Conservation (phyloP, 2,113 vertebrate species). For the Tauraco erythrolophus region DNA sequence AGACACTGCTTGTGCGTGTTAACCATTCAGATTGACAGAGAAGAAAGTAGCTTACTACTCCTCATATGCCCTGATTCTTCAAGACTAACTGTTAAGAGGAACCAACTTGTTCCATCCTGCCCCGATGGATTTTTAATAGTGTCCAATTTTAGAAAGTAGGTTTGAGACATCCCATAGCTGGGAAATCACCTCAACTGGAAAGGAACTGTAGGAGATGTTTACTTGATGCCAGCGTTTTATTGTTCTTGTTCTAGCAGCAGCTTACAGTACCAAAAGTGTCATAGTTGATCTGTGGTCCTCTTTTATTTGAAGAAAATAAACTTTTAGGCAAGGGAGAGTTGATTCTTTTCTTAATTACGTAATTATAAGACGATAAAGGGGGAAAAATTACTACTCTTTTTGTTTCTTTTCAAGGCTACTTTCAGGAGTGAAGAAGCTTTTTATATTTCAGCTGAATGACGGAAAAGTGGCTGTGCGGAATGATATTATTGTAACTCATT, state of each 20-base stretch:
- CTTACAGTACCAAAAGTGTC: background rate
- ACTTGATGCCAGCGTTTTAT: background rate
- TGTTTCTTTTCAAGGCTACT: constrained; percentile 87
- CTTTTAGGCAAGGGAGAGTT: background rate
- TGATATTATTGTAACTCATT: constrained; percentile 92
- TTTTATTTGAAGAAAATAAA: background rate
- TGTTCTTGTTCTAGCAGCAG: background rate
- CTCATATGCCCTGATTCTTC: background rate
- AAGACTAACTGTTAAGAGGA: background rate
- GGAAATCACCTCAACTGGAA: background rate
- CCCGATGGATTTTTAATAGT: background rate
- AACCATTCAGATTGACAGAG: background rate
- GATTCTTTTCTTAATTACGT: background rate
- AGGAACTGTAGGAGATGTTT: background rate
- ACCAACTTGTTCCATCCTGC: background rate
- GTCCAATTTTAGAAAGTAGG: background rate
- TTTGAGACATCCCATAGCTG: background rate
- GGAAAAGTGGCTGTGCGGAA: constrained; percentile 92
- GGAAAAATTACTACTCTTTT: background rate
- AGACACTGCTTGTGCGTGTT: background rate
- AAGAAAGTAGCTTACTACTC: background rate
- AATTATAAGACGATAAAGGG: background rate
- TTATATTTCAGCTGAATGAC: constrained; percentile 93
- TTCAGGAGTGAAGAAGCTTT: constrained; percentile 95
- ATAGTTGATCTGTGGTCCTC: background rate